Conservation (phyloP, 64 coral and sea anemone genomes). For the Pachyseris speciosa region DNA sequence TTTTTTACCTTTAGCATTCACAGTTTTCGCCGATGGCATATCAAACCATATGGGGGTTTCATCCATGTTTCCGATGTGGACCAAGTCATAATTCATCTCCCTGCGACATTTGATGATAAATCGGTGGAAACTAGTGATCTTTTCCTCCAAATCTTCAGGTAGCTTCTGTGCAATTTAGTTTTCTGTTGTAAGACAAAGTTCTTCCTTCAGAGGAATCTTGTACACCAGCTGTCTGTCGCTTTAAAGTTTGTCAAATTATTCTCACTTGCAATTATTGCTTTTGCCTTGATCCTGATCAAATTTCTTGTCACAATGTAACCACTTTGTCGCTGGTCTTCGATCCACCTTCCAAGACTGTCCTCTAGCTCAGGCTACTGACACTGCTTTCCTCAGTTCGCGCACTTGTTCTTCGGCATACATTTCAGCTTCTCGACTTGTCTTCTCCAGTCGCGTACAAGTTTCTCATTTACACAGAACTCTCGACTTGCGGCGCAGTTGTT, state of each 20-base stretch:
- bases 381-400: not conserved
- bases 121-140: no score
- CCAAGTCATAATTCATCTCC: not conserved
- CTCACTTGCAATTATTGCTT: not conserved
- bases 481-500: constrained; percentile 58
- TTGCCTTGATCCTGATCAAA: not conserved
- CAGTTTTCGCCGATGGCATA: no score
- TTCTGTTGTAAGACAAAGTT: not conserved
- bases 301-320: constrained; percentile 20
- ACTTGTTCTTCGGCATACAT: constrained; percentile 16
- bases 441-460: constrained; percentile 51
- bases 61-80: no score
- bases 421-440: constrained; percentile 30
- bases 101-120: not conserved
- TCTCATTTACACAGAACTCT: constrained; percentile 65
- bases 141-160: no score
- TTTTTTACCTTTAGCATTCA: no score
- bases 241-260: not conserved
- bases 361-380: not conserved
- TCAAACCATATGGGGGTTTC: not conserved
- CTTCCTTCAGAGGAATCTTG: no score
- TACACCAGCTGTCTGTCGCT: no score
- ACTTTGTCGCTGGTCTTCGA: constrained; percentile 8
- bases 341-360: not conserved
- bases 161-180: not conserved